A percentile compares a stretch with the other conserved stretches of the same genome.
phyloP scores from a whole-genome alignment of 2,113 vertebrate species.

The Ginglymostoma cirratum region DNA sequence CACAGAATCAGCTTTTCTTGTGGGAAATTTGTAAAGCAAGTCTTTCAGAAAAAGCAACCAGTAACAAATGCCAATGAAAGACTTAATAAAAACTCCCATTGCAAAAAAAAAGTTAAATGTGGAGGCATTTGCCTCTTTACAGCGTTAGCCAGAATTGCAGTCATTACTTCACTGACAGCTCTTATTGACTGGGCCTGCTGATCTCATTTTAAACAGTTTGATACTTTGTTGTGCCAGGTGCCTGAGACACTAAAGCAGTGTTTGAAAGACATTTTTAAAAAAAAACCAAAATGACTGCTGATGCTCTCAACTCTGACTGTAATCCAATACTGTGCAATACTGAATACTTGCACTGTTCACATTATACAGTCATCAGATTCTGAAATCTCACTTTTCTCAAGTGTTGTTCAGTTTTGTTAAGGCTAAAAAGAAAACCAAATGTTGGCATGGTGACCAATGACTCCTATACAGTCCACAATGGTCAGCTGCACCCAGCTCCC shows the following conservation, averaged over 20 bases:
- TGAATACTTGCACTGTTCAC: constrained; percentile 8
- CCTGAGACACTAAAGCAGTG: constrained; percentile 16
- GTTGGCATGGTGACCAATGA: not conserved
- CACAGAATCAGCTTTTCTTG: not conserved
- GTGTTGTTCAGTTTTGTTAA: not conserved
- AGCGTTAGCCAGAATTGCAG: not conserved
- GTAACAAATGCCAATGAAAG: not conserved
- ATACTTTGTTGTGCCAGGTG: not conserved
- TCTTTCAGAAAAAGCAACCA: not conserved
- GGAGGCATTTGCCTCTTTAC: not conserved
- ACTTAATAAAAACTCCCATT: not conserved
- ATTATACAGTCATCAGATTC: not conserved
- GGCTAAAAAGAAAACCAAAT: not conserved
- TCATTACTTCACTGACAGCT: not conserved
- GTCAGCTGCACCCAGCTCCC: too few relatives aligned
- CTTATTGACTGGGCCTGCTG: not conserved
- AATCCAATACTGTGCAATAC: not conserved
- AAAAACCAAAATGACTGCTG: not conserved
- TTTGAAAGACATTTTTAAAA: not conserved
- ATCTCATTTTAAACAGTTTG: not conserved
- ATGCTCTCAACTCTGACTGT: not conserved
- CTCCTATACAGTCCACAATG: too few relatives aligned
- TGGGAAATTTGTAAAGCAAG: not conserved
- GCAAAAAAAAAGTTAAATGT: not conserved
- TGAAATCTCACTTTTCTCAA: constrained; percentile 14